Evolutionary conservation across 2,113 vertebrate species (phyloP).

Genomic region (Macaca fascicularis): DNA sequence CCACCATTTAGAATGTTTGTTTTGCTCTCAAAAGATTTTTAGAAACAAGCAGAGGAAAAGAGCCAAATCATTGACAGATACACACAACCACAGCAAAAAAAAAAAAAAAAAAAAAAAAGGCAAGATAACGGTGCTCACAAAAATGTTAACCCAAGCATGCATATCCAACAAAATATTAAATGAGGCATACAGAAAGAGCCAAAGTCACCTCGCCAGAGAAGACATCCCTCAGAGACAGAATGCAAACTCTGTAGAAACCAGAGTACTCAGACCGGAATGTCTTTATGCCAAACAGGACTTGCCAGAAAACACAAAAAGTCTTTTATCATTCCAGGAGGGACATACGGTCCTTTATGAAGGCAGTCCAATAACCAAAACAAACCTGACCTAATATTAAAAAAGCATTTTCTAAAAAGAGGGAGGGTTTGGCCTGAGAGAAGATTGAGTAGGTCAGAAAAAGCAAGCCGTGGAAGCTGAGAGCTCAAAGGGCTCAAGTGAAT

Average conservation of each 20-base stretch:
- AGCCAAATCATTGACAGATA: background rate
- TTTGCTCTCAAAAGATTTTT: background rate
- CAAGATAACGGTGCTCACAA: background rate
- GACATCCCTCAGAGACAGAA: background rate
- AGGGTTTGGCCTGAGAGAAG: too few relatives aligned
- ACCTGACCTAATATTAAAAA: background rate
- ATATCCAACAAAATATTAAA: background rate
- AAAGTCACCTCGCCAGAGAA: background rate
- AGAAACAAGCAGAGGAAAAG: background rate
- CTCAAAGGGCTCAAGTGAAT: background rate
- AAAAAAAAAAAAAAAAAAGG: too few relatives aligned
- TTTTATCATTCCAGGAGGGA: too few relatives aligned
- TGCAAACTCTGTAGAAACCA: background rate
- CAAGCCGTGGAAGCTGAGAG: too few relatives aligned
- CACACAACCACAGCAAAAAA: background rate
- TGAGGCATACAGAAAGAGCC: too few relatives aligned
- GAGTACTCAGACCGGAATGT: background rate
- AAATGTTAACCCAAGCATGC: background rate
- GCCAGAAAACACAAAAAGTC: background rate
- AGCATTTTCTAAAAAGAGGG: background rate
- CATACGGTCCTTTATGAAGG: background rate
- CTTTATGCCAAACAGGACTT: background rate
- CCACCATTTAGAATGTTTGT: background rate
- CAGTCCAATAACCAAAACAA: background rate
- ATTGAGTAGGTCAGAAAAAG: too few relatives aligned